Percentiles rank a stretch among this genome's conserved stretches.
Evolutionary conservation across 2,113 vertebrate species (phyloP).

Genomic region (Mesoclemmys tuberculata): DNA sequence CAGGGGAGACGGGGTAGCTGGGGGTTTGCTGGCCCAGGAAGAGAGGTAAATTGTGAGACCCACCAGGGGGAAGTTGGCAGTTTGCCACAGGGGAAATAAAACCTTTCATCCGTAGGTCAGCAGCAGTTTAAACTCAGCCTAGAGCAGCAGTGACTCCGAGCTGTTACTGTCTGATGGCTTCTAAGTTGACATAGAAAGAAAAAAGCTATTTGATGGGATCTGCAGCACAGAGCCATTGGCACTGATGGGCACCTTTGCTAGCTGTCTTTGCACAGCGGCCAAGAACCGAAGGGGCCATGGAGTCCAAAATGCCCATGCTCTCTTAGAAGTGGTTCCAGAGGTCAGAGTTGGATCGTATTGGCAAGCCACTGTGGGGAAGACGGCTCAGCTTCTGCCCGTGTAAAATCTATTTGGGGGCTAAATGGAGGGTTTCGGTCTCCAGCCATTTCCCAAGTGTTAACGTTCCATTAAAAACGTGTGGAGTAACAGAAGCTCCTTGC

Average conservation of each 20-base stretch:
- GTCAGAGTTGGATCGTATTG: neutral
- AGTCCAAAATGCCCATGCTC: neutral
- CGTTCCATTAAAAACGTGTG: neutral
- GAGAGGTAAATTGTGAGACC: no score
- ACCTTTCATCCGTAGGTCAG: neutral
- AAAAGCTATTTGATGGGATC: neutral
- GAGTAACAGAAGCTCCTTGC: neutral
- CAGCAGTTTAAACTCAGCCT: neutral
- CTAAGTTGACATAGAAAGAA: neutral
- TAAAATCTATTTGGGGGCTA: neutral
- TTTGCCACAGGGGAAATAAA: slow-evolving; percentile 12
- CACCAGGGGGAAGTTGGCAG: no score
- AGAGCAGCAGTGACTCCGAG: neutral
- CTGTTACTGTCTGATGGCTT: neutral
- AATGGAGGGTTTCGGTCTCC: neutral
- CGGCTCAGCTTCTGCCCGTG: neutral
- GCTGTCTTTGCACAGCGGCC: neutral
- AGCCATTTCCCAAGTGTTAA: neutral
- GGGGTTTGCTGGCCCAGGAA: no score
- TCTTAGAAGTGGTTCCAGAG: neutral
- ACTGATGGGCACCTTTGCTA: neutral
- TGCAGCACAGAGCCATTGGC: neutral
- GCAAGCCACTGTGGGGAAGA: neutral
- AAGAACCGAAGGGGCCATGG: neutral
- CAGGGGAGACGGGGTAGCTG: no score